Conservation (phyloP, 2,888 invertebrate species). For the Ganaspis brasiliensis region DNA sequence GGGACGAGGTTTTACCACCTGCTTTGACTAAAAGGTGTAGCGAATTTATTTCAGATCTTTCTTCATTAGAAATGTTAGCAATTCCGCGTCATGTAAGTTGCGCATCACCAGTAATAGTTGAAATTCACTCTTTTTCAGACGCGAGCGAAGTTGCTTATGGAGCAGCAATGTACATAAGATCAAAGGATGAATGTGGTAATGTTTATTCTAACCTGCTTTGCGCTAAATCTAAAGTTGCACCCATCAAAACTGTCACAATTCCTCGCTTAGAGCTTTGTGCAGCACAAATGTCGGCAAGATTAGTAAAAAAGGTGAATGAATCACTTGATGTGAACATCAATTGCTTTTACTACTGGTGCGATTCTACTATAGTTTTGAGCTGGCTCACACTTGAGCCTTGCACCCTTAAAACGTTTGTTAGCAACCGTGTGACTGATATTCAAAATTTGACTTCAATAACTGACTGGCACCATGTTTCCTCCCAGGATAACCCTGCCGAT, state of each 20-base stretch:
- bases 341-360: slow-evolving; percentile 58
- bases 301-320: slow-evolving; percentile 36
- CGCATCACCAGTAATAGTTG: not conserved
- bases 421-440: slow-evolving; percentile 60
- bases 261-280: slow-evolving; percentile 42
- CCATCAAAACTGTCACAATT: slow-evolving; percentile 49
- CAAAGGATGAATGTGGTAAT: not conserved
- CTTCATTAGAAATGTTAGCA: slow-evolving; percentile 46
- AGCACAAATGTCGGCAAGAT: slow-evolving; percentile 7
- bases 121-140: slow-evolving; percentile 49
- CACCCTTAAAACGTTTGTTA: slow-evolving; percentile 63
- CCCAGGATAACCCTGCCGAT: slow-evolving; percentile 47
- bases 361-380: slow-evolving; percentile 64
- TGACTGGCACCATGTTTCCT: slow-evolving; percentile 50
- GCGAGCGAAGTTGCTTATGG: slow-evolving; percentile 46
- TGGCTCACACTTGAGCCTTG: slow-evolving; percentile 60
- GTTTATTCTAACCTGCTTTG: slow-evolving; percentile 38
- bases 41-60: slow-evolving; percentile 47
- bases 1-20: slow-evolving; percentile 28
- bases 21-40: slow-evolving; percentile 50
- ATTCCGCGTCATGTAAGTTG: slow-evolving; percentile 44
- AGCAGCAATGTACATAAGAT: slow-evolving; percentile 43
- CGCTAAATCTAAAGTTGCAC: slow-evolving; percentile 53
- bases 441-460: slow-evolving; percentile 28
- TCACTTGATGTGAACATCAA: slow-evolving; percentile 44